Evolutionary conservation across 2,113 vertebrate genomes (phyloP).

Genomic region (Nematolebias whitei): DNA sequence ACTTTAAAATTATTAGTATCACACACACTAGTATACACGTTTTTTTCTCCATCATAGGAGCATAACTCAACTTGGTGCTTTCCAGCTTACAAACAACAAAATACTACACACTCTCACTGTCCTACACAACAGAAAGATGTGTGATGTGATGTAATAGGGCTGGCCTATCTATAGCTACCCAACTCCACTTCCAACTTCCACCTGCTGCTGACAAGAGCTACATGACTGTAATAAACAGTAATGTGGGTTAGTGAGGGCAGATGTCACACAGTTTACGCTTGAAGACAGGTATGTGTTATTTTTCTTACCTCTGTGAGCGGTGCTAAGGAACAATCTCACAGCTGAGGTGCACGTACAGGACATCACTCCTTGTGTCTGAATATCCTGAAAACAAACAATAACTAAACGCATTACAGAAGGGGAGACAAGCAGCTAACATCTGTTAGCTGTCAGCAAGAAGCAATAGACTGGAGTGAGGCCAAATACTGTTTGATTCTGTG

Average conservation of each 20-base stretch:
- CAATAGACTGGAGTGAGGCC: slow-evolving; percentile 16
- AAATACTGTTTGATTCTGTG: too few relatives aligned
- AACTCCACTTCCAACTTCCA: slow-evolving; percentile 27
- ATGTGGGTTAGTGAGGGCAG: slow-evolving; percentile 31
- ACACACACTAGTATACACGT: too few relatives aligned
- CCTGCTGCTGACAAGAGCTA: slow-evolving; percentile 24
- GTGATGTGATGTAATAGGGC: not conserved
- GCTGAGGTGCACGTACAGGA: slow-evolving; percentile 79
- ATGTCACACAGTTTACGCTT: slow-evolving; percentile 28
- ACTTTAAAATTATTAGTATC: not conserved
- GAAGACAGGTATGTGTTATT: not conserved
- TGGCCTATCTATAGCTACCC: not conserved
- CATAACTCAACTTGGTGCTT: not conserved
- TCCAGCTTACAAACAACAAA: not conserved
- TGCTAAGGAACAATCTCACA: slow-evolving; percentile 73
- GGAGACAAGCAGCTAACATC: not conserved
- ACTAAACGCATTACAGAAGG: not conserved
- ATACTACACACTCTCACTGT: not conserved
- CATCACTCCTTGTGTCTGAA: slow-evolving; percentile 63
- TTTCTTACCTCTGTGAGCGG: slow-evolving; percentile 76
- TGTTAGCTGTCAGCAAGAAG: not conserved
- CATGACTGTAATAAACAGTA: slow-evolving; percentile 32
- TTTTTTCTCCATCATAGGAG: not conserved
- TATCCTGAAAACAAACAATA: slow-evolving; percentile 36
- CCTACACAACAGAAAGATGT: not conserved